These are phyloP conservation scores for Phthorimaea operculella DNA, from an alignment of 1,140 invertebrate genomes.

Conservation along the genomic window DNA sequence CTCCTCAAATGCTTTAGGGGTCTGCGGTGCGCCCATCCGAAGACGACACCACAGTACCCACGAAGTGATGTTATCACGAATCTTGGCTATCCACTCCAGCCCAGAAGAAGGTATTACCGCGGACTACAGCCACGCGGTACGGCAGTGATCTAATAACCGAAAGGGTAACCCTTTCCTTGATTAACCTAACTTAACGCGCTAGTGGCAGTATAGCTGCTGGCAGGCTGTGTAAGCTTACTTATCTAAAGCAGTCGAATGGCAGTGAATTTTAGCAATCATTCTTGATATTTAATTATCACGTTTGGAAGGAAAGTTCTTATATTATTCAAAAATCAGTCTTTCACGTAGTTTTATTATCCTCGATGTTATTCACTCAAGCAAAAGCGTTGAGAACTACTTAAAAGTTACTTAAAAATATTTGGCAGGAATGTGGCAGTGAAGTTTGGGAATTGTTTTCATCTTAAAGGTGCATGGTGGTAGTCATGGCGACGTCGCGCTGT, in stretches of 20 bases:
- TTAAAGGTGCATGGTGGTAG: conserved; percentile 30
- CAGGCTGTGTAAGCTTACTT: conserved; percentile 46
- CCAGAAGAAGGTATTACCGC: conserved; percentile 19
- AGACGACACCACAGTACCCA: conserved; percentile 64
- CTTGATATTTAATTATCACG: conserved; percentile 4
- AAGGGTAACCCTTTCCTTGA: neutral
- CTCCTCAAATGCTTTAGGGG: conserved; percentile 52
- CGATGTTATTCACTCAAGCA: conserved; percentile 27
- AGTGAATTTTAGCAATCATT: conserved; percentile 11
- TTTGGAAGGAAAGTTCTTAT: neutral
- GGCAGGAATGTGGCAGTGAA: conserved; percentile 51
- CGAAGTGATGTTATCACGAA: conserved; percentile 61
- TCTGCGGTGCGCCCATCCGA: conserved; percentile 63
- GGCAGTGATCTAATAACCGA: conserved; percentile 19
- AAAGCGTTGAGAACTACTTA: conserved; percentile 29
- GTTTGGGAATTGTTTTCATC: conserved; percentile 16
- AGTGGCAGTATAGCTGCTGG: conserved; percentile 33
- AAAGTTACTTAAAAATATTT: conserved; percentile 35
- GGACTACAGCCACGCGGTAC: conserved; percentile 27
- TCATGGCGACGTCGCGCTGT: conserved; percentile 25
- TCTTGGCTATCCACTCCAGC: conserved; percentile 35
- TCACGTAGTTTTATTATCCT: neutral
- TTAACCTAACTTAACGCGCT: conserved; percentile 29
- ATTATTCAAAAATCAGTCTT: neutral
- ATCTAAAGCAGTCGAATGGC: conserved; percentile 27